These are phyloP conservation scores for Chromoteleia sp. DNA, from an alignment of 2,888 invertebrate genomes.

Conservation along the genomic window DNA sequence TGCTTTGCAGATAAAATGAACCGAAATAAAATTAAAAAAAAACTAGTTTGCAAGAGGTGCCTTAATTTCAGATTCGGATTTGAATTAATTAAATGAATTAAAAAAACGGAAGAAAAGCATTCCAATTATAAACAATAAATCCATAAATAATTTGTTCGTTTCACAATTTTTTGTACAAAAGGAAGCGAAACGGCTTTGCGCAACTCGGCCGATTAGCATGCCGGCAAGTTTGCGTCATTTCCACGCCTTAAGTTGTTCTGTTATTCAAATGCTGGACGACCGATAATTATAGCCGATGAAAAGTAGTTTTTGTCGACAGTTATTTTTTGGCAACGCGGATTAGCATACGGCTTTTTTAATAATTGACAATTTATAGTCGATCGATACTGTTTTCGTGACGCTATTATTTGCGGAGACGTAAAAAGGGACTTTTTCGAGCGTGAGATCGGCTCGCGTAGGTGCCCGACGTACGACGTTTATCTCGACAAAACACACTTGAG, in stretches of 20 bases:
- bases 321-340: constrained; percentile 17
- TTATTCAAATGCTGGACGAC: constrained; percentile 22
- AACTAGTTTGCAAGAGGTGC: no score
- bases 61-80: no score
- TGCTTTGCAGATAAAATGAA: no score
- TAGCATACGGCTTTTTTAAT: not conserved
- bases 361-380: constrained; percentile 8
- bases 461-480: constrained; percentile 47
- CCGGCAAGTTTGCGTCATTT: constrained; percentile 37
- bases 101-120: not conserved
- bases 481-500: constrained; percentile 40
- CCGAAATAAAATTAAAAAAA: no score
- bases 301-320: constrained; percentile 7
- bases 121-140: no score
- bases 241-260: constrained; percentile 40
- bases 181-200: constrained; percentile 12
- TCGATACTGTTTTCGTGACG: not conserved
- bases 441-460: constrained; percentile 47
- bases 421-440: constrained; percentile 9
- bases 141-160: constrained; percentile 1
- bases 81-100: no score
- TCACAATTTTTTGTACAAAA: not conserved
- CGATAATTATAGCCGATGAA: constrained; percentile 29
- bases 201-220: constrained; percentile 13
- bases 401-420: constrained; percentile 8